Evolutionary conservation across 2,888 invertebrate genomes (phyloP), one percentile per base, ranked within the genome.

Genomic region (Dasypogon diadema): DNA sequence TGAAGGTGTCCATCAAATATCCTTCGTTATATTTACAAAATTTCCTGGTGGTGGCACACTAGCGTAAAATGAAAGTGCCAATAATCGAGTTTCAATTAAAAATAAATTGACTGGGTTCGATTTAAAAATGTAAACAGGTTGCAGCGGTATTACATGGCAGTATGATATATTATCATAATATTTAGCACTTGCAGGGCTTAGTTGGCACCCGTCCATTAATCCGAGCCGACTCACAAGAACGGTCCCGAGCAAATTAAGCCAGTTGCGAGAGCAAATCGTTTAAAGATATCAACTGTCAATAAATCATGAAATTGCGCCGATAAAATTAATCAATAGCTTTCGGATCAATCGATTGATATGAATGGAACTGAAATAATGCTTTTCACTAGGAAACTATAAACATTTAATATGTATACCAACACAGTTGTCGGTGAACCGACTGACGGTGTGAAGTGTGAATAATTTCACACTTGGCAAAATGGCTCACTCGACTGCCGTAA

Each of bases 301-400:
- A 70, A 70, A 70, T 70, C 70, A 70, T 70, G 70, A 54, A 70
- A 70, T 54, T 70, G 70, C 70, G 16, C 70, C 70, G 70, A 70
- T 70, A 54, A 70, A 70, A 70, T 70, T 70, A 70, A 70, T 70
- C 70, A 70, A 70, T 70, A 70, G 70, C 68, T 70, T 54, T 70
- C 70, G 70, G 70, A 54, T 70, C 70, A 70, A 70, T 54, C 70
- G 70, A 70, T 70, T 54, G 70, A 54, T 54, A 70, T 54, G 34
- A 30, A 24, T 48, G 16, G 24, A 51, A 16, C 26, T 24, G 30
- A 18, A 26, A 54, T 46, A 63, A 42, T 22, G 63, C 42, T 46
- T 42, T 63, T 30, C 16, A 54, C n/a, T 34, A 22, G 30, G 51
- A 14, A 16, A 30, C 54, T 54, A 54, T 70, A 70, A 70, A 70